Conservation (phyloP, 2,113 vertebrate genomes). For the Vombatus ursinus region DNA sequence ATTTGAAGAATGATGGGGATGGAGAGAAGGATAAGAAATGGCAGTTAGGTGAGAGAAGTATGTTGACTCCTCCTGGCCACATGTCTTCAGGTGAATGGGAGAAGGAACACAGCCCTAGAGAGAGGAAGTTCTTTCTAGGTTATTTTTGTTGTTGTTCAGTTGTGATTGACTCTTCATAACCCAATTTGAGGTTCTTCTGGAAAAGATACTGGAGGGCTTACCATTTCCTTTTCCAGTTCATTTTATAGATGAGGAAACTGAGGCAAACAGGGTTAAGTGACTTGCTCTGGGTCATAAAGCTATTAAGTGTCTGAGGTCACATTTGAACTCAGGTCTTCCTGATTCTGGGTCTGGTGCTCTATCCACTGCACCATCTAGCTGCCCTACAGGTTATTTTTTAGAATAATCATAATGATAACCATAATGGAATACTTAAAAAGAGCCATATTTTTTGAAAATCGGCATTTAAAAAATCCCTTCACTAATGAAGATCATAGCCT, state of each 20-base stretch:
- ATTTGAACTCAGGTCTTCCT: no score
- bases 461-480: neutral
- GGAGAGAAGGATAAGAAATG: neutral
- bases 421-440: neutral
- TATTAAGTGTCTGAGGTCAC: no score
- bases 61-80: neutral
- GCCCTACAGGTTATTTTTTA: no score
- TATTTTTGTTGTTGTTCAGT: neutral
- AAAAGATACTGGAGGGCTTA: no score
- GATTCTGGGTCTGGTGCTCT: no score
- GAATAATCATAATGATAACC: neutral
- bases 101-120: neutral
- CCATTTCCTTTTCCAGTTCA: no score
- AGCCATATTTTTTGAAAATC: neutral
- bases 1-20: neutral
- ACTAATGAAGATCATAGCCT: neutral
- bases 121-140: neutral
- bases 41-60: neutral
- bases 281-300: no score
- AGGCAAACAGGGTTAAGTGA: no score
- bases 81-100: neutral
- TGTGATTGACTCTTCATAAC: neutral
- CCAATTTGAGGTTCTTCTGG: neutral
- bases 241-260: no score
- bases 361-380: no score